These are phyloP conservation scores for Epizoanthus illoricatus DNA, from an alignment of 92 coral and sea anemone species.

Conservation along the genomic window DNA sequence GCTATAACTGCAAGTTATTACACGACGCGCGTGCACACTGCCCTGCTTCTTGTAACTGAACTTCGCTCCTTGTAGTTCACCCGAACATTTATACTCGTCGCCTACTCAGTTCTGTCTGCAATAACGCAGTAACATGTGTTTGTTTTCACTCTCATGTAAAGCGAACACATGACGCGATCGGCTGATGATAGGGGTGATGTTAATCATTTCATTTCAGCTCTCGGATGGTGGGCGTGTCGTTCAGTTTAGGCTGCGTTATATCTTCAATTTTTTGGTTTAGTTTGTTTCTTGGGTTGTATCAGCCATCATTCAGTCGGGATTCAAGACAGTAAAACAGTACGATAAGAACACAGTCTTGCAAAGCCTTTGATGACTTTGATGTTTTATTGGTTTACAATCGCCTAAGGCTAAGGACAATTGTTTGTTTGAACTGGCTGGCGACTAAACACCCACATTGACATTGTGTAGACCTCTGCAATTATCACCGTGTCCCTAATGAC, in stretches of 20 bases:
- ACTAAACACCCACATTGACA: neutral
- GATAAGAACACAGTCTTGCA: neutral
- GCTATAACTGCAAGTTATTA: neutral
- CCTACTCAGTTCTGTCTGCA: neutral
- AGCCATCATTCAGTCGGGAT: too few species aligned
- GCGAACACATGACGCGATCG: neutral
- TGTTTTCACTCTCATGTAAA: neutral
- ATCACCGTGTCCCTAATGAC: neutral
- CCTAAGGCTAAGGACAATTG: conserved; percentile 3
- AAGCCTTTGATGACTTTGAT: conserved; percentile 1
- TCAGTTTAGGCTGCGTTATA: neutral
- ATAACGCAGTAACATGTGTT: neutral
- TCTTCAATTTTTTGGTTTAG: neutral
- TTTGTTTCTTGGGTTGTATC: too few species aligned
- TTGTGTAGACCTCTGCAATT: neutral
- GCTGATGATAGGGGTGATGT: neutral
- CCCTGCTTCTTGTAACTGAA: neutral
- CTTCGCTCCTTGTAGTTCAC: neutral
- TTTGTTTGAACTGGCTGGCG: neutral
- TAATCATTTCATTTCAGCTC: neutral
- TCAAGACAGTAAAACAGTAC: too few species aligned
- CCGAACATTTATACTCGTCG: neutral
- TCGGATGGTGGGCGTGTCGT: conserved; percentile 8
- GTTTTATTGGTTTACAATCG: neutral
- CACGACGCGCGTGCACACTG: neutral